Evolutionary conservation across 1,140 invertebrate genomes (phyloP).

Genomic region (Cyclargus thomasi): DNA sequence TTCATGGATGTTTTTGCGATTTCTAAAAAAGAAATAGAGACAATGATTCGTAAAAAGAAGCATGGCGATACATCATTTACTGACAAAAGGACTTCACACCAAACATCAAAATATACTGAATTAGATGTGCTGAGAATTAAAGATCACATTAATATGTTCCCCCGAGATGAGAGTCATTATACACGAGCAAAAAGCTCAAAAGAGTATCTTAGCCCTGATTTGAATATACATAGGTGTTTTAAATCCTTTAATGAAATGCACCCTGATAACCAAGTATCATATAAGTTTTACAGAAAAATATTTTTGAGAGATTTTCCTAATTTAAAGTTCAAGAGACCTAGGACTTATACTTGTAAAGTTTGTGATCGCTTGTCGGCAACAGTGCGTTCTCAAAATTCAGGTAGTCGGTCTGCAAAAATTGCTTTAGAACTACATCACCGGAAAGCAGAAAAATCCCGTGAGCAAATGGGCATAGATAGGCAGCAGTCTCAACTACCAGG

Average conservation of each 20-base stretch:
- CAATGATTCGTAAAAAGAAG: conserved; percentile 12
- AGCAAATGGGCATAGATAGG: conserved; percentile 16
- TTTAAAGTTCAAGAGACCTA: conserved; percentile 16
- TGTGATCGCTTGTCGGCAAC: conserved; percentile 16
- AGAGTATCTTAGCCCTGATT: conserved; percentile 15
- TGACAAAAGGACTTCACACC: conserved; percentile 12
- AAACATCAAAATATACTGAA: conserved; percentile 15
- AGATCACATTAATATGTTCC: conserved; percentile 14
- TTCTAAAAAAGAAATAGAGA: not conserved
- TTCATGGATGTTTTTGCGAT: conserved; percentile 11
- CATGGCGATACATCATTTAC: conserved; percentile 7
- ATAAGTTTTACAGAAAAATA: conserved; percentile 13
- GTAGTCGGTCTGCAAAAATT: not conserved
- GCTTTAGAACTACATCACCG: conserved; percentile 23
- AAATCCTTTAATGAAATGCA: conserved; percentile 15
- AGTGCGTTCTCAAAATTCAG: conserved; percentile 3
- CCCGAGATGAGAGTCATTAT: conserved; percentile 15
- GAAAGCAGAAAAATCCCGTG: conserved; percentile 20
- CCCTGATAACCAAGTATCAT: conserved; percentile 5
- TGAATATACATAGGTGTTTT: conserved; percentile 6
- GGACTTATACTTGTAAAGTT: conserved; percentile 16
- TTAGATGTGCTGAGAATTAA: not conserved
- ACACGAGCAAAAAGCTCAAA: conserved; percentile 13
- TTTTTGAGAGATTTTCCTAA: conserved; percentile 14
- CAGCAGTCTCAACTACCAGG: conserved; percentile 16